phyloP scores from a whole-genome alignment of 2,888 invertebrate genomes.

The Pachycephus smyrnensis region DNA sequence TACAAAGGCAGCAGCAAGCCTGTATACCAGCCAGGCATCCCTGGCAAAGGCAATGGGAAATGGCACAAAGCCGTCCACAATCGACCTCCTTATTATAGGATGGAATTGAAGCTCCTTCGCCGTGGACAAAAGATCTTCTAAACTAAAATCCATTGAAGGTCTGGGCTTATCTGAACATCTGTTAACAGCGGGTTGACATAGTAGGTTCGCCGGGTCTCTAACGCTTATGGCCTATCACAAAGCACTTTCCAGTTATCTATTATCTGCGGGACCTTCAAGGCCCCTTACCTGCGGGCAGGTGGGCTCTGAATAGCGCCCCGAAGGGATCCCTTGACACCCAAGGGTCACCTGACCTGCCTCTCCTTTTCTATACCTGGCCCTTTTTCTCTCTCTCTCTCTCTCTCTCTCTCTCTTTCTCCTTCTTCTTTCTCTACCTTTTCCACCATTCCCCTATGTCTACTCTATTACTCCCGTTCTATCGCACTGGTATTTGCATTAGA shows the following conservation, averaged over 20 bases:
- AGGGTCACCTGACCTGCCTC: constrained; percentile 56
- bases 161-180: constrained; percentile 64
- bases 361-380: constrained; percentile 33
- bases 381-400: constrained; percentile 15
- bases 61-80: constrained; percentile 37
- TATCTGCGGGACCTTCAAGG: constrained; percentile 55
- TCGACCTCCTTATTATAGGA: constrained; percentile 31
- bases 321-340: constrained; percentile 57
- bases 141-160: constrained; percentile 55
- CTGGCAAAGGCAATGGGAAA: constrained; percentile 35
- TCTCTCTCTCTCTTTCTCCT: background rate
- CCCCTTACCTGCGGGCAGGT: constrained; percentile 61
- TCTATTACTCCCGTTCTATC: background rate
- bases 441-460: background rate
- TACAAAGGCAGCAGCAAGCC: constrained; percentile 15
- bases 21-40: background rate
- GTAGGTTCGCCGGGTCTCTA: constrained; percentile 39
- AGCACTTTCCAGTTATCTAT: constrained; percentile 63
- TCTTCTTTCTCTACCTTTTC: background rate
- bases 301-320: constrained; percentile 57
- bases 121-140: constrained; percentile 45
- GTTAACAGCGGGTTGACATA: constrained; percentile 61
- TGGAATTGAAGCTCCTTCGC: constrained; percentile 37
- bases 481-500: background rate
- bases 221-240: constrained; percentile 55